These are phyloP conservation scores for Amiota minor DNA, from an alignment of 2,888 invertebrate genomes.

Conservation along the genomic window DNA sequence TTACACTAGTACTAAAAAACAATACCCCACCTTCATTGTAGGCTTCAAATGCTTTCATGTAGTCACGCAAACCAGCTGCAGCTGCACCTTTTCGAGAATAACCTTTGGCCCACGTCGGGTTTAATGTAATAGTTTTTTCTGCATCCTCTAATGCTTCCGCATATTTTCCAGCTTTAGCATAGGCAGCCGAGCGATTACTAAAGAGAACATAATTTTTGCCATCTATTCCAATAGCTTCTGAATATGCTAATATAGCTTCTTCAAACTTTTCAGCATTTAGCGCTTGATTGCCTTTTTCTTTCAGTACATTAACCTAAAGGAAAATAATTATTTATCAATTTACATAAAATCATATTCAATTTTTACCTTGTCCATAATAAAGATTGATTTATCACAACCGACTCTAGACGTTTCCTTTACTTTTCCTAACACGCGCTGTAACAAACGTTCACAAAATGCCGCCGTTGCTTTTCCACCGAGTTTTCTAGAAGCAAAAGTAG, in stretches of 20 bases:
- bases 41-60: slow-evolving; percentile 83
- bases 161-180: slow-evolving; percentile 86
- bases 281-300: slow-evolving; percentile 90
- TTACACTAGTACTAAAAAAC: neutral
- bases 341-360: neutral
- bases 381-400: neutral
- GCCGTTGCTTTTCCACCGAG: neutral
- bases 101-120: slow-evolving; percentile 90
- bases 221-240: slow-evolving; percentile 87
- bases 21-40: slow-evolving; percentile 79
- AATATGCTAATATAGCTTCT: slow-evolving; percentile 86
- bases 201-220: slow-evolving; percentile 88
- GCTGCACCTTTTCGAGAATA: slow-evolving; percentile 93
- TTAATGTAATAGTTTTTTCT: slow-evolving; percentile 84
- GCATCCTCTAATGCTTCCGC: slow-evolving; percentile 87
- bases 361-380: slow-evolving; percentile 55
- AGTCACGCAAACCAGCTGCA: slow-evolving; percentile 82
- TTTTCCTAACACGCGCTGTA: slow-evolving; percentile 1
- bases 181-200: slow-evolving; percentile 93
- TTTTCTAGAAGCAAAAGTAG: slow-evolving; percentile 12
- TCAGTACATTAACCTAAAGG: slow-evolving; percentile 83
- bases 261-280: slow-evolving; percentile 84
- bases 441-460: neutral
- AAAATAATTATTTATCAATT: neutral
- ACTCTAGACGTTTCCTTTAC: neutral